phyloP scores from a whole-genome alignment of 2,888 invertebrate species.

The Clanis bilineata region DNA sequence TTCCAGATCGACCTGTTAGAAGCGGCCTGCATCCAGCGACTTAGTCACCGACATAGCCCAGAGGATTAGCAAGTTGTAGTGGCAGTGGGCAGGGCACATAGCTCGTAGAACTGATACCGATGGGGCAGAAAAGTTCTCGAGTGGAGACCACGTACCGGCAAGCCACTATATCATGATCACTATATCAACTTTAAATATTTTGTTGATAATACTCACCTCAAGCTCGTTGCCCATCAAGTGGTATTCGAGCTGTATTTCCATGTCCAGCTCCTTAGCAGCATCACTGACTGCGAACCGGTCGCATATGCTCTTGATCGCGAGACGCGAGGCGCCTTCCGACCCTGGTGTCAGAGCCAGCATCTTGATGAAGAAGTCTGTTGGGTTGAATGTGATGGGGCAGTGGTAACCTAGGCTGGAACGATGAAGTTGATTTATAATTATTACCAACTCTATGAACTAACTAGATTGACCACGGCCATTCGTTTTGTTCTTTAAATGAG shows the following conservation, averaged over 20 bases:
- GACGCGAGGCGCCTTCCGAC: constrained; percentile 86
- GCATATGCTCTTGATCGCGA: constrained; percentile 87
- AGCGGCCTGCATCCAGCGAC: no score
- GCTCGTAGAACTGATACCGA: no score
- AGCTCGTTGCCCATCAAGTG: constrained; percentile 80
- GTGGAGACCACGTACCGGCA: no score
- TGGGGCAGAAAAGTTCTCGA: no score
- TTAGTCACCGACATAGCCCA: no score
- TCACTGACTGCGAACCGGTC: constrained; percentile 90
- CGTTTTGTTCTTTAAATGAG: no score
- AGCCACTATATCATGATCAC: no score
- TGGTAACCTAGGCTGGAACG: constrained; percentile 85
- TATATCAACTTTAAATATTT: not conserved
- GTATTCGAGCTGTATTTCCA: constrained; percentile 87
- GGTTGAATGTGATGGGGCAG: constrained; percentile 92
- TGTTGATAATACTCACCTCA: constrained; percentile 59
- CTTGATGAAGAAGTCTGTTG: constrained; percentile 94
- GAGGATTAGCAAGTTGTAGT: no score
- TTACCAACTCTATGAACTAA: no score
- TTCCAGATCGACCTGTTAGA: no score
- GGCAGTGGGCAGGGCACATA: no score
- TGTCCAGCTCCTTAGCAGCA: constrained; percentile 88
- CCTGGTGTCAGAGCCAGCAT: constrained; percentile 91
- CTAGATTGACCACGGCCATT: no score
- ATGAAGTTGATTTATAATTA: constrained; percentile 2